phyloP scores from a whole-genome alignment of 2,797 vertebrate species.

The Mus spretus region DNA sequence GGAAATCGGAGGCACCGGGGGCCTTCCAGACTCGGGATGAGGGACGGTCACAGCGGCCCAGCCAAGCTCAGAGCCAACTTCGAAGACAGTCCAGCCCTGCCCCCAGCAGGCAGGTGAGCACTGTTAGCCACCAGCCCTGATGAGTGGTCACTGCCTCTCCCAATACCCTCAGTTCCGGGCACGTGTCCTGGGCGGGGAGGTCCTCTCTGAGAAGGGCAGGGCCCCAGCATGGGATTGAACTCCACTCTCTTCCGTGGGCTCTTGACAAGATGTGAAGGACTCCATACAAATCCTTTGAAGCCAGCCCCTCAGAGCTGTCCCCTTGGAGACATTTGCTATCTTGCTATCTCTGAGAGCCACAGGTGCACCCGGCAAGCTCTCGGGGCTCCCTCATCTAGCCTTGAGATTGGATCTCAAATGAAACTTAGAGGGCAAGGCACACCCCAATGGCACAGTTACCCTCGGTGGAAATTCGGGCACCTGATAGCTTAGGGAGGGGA shows the following conservation, averaged over 20 bases:
- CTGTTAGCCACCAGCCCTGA: not conserved
- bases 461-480: conserved; percentile 46
- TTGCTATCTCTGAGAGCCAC: not conserved
- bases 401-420: conserved; percentile 11
- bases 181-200: conserved; percentile 36
- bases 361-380: not conserved
- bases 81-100: conserved; percentile 88
- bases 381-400: not conserved
- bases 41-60: conserved; percentile 85
- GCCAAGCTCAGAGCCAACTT: conserved; percentile 87
- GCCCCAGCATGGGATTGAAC: not conserved
- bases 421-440: conserved; percentile 11
- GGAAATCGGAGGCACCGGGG: conserved; percentile 89
- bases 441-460: not conserved
- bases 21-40: conserved; percentile 89
- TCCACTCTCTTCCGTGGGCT: not conserved
- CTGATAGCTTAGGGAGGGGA: conserved; percentile 22
- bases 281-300: not conserved
- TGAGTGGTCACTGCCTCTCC: not conserved
- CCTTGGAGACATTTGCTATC: not conserved
- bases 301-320: fast-evolving
- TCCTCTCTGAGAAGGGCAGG: not conserved
- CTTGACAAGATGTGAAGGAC: not conserved
- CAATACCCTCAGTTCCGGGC: not conserved
- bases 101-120: conserved; percentile 89